Conservation (phyloP, 1,140 invertebrate genomes). For the Drosophila ironensis region DNA sequence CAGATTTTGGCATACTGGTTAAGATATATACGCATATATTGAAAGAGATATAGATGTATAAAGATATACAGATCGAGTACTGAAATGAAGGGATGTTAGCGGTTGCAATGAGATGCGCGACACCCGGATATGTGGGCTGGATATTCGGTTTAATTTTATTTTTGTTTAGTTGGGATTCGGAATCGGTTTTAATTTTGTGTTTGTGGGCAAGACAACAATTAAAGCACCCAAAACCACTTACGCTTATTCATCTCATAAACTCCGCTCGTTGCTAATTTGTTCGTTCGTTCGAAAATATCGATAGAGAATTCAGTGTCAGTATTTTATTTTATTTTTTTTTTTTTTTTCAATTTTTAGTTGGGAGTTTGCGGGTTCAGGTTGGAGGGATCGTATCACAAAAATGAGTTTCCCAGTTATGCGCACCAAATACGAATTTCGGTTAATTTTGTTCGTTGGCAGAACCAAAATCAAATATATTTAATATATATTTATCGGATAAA, state of each 20-base stretch:
- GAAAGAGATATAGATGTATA: slow-evolving; percentile 1
- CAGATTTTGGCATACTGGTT: neutral
- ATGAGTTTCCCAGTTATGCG: slow-evolving; percentile 64
- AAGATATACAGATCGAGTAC: slow-evolving; percentile 20
- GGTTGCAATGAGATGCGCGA: slow-evolving; percentile 54
- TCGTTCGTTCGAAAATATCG: slow-evolving; percentile 53
- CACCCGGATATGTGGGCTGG: neutral
- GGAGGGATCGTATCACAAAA: slow-evolving; percentile 16
- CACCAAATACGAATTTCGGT: slow-evolving; percentile 53
- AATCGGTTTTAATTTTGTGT: slow-evolving; percentile 2
- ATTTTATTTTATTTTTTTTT: slow-evolving; percentile 20
- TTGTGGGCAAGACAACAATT: slow-evolving; percentile 68
- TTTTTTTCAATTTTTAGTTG: slow-evolving; percentile 1
- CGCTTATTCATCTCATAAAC: slow-evolving; percentile 77
- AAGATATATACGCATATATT: neutral
- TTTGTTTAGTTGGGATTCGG: neutral
- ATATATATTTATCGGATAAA: slow-evolving; percentile 7
- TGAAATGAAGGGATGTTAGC: slow-evolving; percentile 23
- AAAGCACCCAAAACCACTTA: slow-evolving; percentile 82
- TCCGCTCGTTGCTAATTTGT: slow-evolving; percentile 77
- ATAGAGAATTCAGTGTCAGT: slow-evolving; percentile 53
- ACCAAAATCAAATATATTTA: slow-evolving; percentile 7
- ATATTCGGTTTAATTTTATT: slow-evolving; percentile 25
- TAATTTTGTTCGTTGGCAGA: slow-evolving; percentile 5
- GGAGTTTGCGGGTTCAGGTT: slow-evolving; percentile 14